These are phyloP conservation scores for Chamaea fasciata DNA, from an alignment of 2,113 vertebrate species.

Conservation along the genomic window DNA sequence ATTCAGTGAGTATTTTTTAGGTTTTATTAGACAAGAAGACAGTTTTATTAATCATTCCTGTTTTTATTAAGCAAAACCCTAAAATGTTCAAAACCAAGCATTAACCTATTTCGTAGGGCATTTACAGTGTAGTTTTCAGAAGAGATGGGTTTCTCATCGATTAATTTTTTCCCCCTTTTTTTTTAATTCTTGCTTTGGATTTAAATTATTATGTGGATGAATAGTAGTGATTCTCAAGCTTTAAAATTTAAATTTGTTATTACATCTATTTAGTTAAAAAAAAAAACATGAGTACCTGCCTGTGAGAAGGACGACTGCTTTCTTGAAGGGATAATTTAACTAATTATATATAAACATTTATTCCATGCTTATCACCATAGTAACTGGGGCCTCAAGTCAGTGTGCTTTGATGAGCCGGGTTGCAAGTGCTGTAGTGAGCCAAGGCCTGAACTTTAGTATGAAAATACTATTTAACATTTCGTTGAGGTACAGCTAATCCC, in stretches of 20 bases:
- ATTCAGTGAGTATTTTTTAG: neutral
- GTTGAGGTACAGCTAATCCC: neutral
- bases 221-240: neutral
- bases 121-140: neutral
- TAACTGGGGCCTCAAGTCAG: neutral
- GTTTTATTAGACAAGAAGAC: neutral
- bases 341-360: constrained; percentile 44
- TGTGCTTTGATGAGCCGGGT: neutral
- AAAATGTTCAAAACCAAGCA: neutral
- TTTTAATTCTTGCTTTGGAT: neutral
- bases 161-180: neutral
- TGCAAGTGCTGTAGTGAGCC: neutral
- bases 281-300: neutral
- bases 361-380: constrained; percentile 27
- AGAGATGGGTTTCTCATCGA: neutral
- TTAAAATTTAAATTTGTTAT: neutral
- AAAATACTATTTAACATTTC: neutral
- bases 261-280: neutral
- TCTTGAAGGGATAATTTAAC: neutral
- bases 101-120: neutral
- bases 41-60: neutral
- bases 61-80: neutral
- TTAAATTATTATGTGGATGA: neutral
- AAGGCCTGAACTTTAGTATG: neutral
- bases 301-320: neutral